These are phyloP conservation scores for Aphrophora alni DNA, from an alignment of 2,888 invertebrate species.

Conservation along the genomic window DNA sequence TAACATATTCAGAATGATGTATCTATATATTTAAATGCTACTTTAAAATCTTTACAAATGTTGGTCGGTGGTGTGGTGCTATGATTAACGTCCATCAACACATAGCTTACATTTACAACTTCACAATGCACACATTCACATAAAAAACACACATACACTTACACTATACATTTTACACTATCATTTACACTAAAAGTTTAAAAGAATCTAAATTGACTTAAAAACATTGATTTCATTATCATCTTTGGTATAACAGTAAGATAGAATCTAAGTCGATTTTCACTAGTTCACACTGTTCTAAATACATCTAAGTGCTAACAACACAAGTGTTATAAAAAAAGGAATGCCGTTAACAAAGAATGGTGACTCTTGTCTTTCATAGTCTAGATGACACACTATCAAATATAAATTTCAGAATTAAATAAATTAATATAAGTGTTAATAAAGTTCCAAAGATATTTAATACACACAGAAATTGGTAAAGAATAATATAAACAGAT, in stretches of 20 bases:
- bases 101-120: not conserved
- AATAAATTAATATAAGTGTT: too few species aligned
- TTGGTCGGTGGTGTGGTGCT: not conserved
- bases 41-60: not conserved
- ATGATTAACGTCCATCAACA: not conserved
- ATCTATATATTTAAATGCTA: not conserved
- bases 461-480: too few species aligned
- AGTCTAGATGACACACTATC: not conserved
- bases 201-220: slow-evolving; percentile 6
- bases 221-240: not conserved
- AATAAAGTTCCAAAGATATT: too few species aligned
- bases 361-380: not conserved
- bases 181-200: not conserved
- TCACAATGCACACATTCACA: not conserved
- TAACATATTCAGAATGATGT: not conserved
- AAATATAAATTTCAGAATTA: too few species aligned
- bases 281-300: not conserved
- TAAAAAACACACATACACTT: not conserved
- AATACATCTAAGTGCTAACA: not conserved
- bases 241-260: slow-evolving; percentile 6
- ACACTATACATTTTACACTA: not conserved
- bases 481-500: too few species aligned
- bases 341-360: not conserved
- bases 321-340: not conserved
- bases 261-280: not conserved